Percentiles rank a stretch among this genome's conserved stretches.
Evolutionary conservation across 2,888 invertebrate genomes (phyloP).

Genomic region (Scaeva pyrastri): DNA sequence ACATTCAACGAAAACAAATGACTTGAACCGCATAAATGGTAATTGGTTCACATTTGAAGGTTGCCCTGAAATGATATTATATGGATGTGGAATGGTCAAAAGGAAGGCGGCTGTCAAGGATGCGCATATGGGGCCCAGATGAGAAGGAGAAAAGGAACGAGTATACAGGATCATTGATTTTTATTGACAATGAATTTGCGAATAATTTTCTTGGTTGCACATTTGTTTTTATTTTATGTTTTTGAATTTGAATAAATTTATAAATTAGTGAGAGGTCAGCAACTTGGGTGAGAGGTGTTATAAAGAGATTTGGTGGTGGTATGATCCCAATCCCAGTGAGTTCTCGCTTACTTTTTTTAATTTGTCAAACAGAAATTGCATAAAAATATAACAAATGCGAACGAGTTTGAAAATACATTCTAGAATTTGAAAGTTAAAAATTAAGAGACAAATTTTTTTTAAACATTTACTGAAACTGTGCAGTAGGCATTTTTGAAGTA

Average conservation of each 20-base stretch:
- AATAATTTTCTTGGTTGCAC: constrained; percentile 61
- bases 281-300: no score
- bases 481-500: no score
- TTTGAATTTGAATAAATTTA: constrained; percentile 67
- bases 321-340: no score
- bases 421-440: no score
- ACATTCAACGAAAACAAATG: constrained; percentile 53
- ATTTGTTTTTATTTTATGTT: constrained; percentile 35
- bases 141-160: constrained; percentile 24
- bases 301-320: no score
- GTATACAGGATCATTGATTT: constrained; percentile 72
- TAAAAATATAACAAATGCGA: no score
- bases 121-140: neutral
- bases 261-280: constrained; percentile 47
- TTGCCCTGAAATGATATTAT: constrained; percentile 46
- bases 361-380: no score
- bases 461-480: no score
- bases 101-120: constrained; percentile 29
- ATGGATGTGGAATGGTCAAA: no score
- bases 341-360: no score
- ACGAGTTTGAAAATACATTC: no score
- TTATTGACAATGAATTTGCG: constrained; percentile 71
- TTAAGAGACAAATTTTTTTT: no score
- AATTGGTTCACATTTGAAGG: constrained; percentile 69
- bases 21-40: constrained; percentile 60